Evolutionary conservation across 2,888 invertebrate genomes (phyloP), one percentile per base, ranked within the genome.

Genomic region (Lissonota sp.): DNA sequence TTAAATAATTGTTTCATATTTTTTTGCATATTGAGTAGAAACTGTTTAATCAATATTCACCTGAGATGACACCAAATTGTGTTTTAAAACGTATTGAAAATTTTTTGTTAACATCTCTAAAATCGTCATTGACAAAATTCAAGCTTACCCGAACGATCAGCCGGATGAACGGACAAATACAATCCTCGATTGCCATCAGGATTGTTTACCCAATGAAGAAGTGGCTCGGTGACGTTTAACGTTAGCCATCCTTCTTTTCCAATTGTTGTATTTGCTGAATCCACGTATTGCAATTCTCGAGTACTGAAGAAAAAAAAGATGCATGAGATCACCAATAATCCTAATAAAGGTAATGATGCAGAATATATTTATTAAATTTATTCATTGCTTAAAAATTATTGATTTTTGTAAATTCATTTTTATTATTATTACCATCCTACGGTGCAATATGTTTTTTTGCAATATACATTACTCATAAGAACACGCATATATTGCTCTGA

Each of bases 161-260:
- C 94, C 51, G 96, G 95, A 93, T 96, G 96, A 49, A 97, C 95
- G 1, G 97, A 96, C 84, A 97, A 94, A 93, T 97, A 97, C 76
- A 99, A 95, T 39, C 98, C 99, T 79, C 95, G 95, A 93, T 99
- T 99, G 79, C 95, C 95, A 26, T 95, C 94, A 0, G 97, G 96
- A 85, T 96, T 95, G 14, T 95, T 94, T 82, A 97, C 95, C 98
- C 98, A 99, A 63, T 95, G 94, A 0, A 94, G 93, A 55, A 98
- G 93, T 5, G 97, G 96, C 66, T 94, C 94, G 2, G 97, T 98
- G 53, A 98, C 95, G 92, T 98, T 98, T 84, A 98, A 92, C 87
- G 96, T 96, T 78, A 98, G 91, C 98, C 98, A 98, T 6, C 98
- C 98, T 84, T 97, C 95, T 80, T 95, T 95, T 51, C 94, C 94